Evolutionary conservation across 2,113 vertebrate genomes (phyloP).

Genomic region (Anarhynchus alexandrinus): DNA sequence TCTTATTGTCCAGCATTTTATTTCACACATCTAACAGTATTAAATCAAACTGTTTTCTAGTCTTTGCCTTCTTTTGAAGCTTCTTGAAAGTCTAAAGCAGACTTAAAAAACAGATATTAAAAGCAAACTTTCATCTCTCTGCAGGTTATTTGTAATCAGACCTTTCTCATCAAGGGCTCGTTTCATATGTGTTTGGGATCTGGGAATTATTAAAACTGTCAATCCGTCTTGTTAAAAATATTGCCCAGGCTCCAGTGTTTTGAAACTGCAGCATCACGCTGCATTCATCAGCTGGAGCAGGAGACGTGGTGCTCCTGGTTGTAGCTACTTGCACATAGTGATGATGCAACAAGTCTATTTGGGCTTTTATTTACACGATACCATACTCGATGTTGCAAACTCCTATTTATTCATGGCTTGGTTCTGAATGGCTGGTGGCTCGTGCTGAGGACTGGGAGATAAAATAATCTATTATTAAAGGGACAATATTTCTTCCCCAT

Average conservation of each 20-base stretch:
- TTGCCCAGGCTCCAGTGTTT: background rate
- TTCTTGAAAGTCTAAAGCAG: conserved; percentile 44
- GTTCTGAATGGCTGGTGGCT: background rate
- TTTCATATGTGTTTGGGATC: conserved; percentile 43
- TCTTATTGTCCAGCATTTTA: conserved; percentile 61
- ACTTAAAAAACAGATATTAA: conserved; percentile 43
- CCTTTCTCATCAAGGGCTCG: conserved; percentile 47
- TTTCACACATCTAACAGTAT: conserved; percentile 62
- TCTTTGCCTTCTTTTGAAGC: conserved; percentile 62
- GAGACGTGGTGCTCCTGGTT: background rate
- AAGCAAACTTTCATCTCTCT: conserved; percentile 56
- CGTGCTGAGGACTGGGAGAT: background rate
- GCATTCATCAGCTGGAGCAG: background rate
- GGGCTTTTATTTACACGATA: background rate
- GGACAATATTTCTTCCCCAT: accelerated
- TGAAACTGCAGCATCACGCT: background rate
- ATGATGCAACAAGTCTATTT: background rate
- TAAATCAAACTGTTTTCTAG: conserved; percentile 65
- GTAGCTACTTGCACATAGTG: accelerated
- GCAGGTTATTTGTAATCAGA: conserved; percentile 69
- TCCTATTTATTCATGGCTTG: background rate
- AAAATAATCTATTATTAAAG: background rate
- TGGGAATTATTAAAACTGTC: conserved; percentile 31
- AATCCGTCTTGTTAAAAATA: background rate
- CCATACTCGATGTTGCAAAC: background rate